Percentiles rank a stretch among this genome's conserved stretches.
These are phyloP conservation scores for Linurgus olivaceus DNA, from an alignment of 2,797 vertebrate genomes.

Conservation along the genomic window DNA sequence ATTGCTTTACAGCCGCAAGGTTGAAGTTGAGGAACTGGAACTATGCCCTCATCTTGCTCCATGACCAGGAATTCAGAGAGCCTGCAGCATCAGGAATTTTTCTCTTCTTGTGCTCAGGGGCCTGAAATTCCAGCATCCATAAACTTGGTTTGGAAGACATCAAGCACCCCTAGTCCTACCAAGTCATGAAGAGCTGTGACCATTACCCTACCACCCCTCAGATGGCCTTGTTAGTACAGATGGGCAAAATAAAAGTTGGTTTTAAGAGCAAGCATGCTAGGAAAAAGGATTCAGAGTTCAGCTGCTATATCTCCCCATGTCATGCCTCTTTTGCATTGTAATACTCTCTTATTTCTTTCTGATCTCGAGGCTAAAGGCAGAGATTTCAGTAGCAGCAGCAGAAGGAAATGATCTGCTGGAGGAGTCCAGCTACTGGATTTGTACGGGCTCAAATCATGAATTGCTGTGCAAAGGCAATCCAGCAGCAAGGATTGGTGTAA, in stretches of 20 bases:
- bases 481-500: neutral
- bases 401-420: neutral
- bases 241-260: neutral
- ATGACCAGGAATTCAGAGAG: neutral
- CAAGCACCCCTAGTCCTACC: neutral
- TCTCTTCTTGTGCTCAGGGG: neutral
- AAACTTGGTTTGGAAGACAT: neutral
- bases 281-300: neutral
- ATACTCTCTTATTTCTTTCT: neutral
- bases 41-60: accelerated
- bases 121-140: neutral
- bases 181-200: neutral
- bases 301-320: neutral
- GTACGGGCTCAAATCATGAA: neutral
- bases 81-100: neutral
- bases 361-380: neutral
- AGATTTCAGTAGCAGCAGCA: neutral
- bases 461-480: neutral
- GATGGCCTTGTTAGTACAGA: neutral
- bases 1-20: neutral
- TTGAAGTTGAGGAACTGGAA: neutral
- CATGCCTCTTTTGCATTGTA: neutral
- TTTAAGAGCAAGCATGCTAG: neutral
- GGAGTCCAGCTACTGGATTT: neutral
- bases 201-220: neutral